Base-by-base conservation (phyloP, 2,113 vertebrate species). In the Microtus montanus region DNA sequence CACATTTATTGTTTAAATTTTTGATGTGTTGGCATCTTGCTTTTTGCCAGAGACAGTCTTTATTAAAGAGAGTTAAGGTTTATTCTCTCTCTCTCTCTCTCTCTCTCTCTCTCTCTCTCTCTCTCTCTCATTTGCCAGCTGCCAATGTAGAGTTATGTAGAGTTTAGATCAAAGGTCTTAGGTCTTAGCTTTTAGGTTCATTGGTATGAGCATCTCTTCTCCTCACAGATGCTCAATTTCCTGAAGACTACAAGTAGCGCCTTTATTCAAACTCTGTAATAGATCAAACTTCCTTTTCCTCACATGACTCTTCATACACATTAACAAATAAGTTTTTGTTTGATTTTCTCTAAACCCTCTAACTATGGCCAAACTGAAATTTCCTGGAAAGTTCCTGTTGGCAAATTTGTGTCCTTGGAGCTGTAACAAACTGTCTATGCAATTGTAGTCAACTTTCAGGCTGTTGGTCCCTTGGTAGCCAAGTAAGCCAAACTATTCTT, bases 151-250 rank as follows among this genome's bases (percentile, higher is more conserved):
- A 66, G 9, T 1, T 24, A 38, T 10, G 5, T 22, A 26, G 12
- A 66, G 9, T 1, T 24, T 33, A 28, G 28, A 38, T 5, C 5
- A 28, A 33, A 68, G 44, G 52, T 54, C 14, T 52, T 52, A 52
- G 13, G 14, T 52, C n/a, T 11, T 30, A 20, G 58, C 13, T 20
- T 4, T 7, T 28, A 10, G 24, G 3, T 19, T 44, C 5, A 0
- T 85, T 47, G 19, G 4, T 41, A 33, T 33, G 17, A 47, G 47
- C 41, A 35, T 19, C 30, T 90, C 7, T 47, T 70, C 15, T 87
- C 7, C 15, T 87, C 7, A 75, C 5, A 24, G 28, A 17, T 52
- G 3, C 15, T 63, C n/a, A 79, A 33, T 41, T 68, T 15, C 0
- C 4, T 47, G n/a, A 66, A 30, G 64, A 38, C 19, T 58, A 20